Conservation (phyloP, 2,797 vertebrate genomes). For the Lates japonicus region DNA sequence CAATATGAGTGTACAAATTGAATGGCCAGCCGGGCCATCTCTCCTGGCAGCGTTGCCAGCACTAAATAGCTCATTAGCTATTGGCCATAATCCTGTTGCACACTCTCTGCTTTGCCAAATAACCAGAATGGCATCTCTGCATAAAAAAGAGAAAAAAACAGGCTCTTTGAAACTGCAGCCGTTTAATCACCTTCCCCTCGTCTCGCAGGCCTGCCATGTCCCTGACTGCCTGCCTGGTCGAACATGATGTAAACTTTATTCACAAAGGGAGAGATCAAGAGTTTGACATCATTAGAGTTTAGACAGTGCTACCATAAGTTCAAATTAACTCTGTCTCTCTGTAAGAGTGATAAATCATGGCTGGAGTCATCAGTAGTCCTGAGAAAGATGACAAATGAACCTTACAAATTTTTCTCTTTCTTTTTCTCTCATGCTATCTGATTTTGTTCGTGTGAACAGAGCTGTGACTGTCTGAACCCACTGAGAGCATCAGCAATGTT, state of each 20-base stretch:
- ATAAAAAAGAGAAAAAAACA: conserved; percentile 26
- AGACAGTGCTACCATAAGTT: conserved; percentile 39
- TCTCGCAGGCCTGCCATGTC: conserved; percentile 24
- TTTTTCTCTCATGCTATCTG: conserved; percentile 9
- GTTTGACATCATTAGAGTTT: conserved; percentile 53
- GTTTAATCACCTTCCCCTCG: conserved; percentile 62
- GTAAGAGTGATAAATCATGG: conserved; percentile 37
- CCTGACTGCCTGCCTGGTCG: conserved; percentile 25
- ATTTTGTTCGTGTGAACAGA: conserved; percentile 31
- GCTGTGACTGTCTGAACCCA: not conserved
- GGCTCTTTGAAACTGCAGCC: conserved; percentile 51
- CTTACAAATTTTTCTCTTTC: not conserved
- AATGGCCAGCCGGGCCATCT: conserved; percentile 36
- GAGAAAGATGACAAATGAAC: conserved; percentile 35
- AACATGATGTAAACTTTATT: conserved; percentile 58
- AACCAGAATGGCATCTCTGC: conserved; percentile 58
- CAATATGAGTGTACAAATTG: conserved; percentile 27
- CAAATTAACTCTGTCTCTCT: conserved; percentile 21
- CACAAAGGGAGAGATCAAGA: conserved; percentile 50
- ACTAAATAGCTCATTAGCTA: conserved; percentile 75
- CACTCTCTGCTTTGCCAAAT: conserved; percentile 61
- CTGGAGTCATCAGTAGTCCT: conserved; percentile 13
- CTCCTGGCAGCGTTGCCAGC: conserved; percentile 44
- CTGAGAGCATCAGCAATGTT: conserved; percentile 12
- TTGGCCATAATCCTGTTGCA: conserved; percentile 72